Base-by-base conservation (phyloP, 1,140 invertebrate genomes). In the Telenomus remus region DNA sequence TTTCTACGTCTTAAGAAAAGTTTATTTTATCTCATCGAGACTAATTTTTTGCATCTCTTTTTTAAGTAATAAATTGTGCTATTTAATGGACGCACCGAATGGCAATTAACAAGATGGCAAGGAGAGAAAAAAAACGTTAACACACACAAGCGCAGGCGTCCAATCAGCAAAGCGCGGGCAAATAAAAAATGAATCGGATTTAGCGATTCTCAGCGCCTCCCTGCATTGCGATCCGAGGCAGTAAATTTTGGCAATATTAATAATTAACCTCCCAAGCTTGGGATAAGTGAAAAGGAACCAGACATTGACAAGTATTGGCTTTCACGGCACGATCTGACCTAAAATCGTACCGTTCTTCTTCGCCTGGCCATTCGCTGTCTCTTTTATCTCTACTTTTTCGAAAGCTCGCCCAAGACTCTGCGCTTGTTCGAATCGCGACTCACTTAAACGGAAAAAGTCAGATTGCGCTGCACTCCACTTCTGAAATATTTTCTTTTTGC, bases 301-400 rank as follows among this genome's bases (percentile, higher is more conserved):
- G 47, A 33, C 46, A 70, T 71, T 66, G 61, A 47, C 61, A 69
- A 35, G 65, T 76, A 85, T 86, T 86, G 84, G 82, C 82, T 87
- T 87, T 87, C 86, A 80, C 81, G 54, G 81, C 86, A 87, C 84
- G 86, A 86, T 85, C 74, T 87, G 85, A 85, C 85, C 85, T 86
- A 86, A 86, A 87, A 87, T 78, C 80, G 74, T 55, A 63, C 60
- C 56, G 76, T 80, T 79, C 69, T 80, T 79, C 72, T 79, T 75
- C 64, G 65, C 72, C 71, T 56, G 51, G 76, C 51, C 61, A 48
- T 53, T 66, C 61, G 56, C 59, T 78, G 68, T 64, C 44, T 63
- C 61, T 70, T 69, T 65, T 59, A 76, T 79, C 19, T 27, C 46
- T 69, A 68, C 79, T 75, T 79, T 66, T 79, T 68, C 76, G 73